phyloP scores from a whole-genome alignment of 2,113 vertebrate species.

The Petrocephalus microphthalmus region DNA sequence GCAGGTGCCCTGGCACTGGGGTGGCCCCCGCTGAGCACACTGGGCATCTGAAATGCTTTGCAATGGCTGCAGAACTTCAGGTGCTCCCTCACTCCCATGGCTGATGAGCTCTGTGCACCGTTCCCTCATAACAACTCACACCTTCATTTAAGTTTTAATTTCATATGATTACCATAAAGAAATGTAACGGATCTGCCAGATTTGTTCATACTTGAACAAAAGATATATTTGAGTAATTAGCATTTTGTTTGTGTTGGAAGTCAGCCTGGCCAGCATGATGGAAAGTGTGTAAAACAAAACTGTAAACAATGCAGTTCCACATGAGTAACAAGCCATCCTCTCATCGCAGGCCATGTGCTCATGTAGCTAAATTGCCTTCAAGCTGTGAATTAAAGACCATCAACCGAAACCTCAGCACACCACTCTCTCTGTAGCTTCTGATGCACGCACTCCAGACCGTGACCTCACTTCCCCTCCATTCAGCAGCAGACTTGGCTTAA shows the following conservation, averaged over 20 bases:
- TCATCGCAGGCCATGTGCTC: slow-evolving; percentile 32
- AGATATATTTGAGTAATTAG: slow-evolving; percentile 40
- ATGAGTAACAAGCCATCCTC: neutral
- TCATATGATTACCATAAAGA: neutral
- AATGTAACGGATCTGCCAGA: neutral
- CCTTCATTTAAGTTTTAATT: neutral
- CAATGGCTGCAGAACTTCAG: neutral
- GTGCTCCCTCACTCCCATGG: neutral
- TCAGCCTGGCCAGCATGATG: slow-evolving; percentile 23
- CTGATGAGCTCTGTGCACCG: neutral
- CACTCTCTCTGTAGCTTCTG: neutral
- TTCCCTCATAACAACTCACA: neutral
- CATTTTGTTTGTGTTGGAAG: slow-evolving; percentile 42
- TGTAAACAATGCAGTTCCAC: neutral
- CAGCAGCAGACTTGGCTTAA: neutral
- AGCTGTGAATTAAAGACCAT: slow-evolving; percentile 11
- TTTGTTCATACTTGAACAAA: neutral
- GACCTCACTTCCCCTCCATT: neutral
- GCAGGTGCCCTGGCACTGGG: slow-evolving; percentile 53
- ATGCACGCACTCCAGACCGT: neutral
- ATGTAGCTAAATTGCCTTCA: neutral
- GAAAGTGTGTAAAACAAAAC: slow-evolving; percentile 32
- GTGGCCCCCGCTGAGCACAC: slow-evolving; percentile 43
- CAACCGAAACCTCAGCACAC: neutral
- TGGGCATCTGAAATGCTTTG: slow-evolving; percentile 40